Conservation (phyloP, 2,888 invertebrate species). For the Acleris emargana region DNA sequence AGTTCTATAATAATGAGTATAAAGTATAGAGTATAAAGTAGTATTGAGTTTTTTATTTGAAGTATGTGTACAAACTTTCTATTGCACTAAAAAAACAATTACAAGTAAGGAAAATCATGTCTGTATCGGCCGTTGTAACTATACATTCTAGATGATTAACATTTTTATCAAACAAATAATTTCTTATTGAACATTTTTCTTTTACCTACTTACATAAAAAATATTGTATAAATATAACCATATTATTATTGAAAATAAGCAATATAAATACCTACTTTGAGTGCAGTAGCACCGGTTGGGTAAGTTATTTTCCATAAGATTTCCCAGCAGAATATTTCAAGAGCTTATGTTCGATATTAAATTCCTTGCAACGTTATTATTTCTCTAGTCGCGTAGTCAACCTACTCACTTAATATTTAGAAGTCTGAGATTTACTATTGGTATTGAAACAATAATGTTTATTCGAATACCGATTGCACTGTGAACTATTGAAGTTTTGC, state of each 20-base stretch:
- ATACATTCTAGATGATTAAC: too few relatives aligned
- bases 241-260: conserved; percentile 16
- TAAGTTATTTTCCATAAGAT: conserved; percentile 58
- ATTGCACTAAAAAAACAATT: too few relatives aligned
- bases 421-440: conserved; percentile 2
- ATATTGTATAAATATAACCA: not conserved
- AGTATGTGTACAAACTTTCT: too few relatives aligned
- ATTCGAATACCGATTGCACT: too few relatives aligned
- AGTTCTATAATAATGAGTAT: too few relatives aligned
- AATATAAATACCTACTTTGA: conserved; percentile 35
- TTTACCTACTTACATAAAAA: not conserved
- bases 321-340: conserved; percentile 65
- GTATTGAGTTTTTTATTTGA: too few relatives aligned
- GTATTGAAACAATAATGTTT: conserved; percentile 1
- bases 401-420: conserved; percentile 22
- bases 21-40: too few relatives aligned
- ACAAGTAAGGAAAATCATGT: too few relatives aligned
- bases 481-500: too few relatives aligned
- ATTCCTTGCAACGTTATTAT: conserved; percentile 53
- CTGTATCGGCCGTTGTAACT: too few relatives aligned
- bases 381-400: conserved; percentile 26
- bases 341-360: conserved; percentile 69
- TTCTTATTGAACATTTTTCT: too few relatives aligned
- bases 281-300: conserved; percentile 40
- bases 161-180: too few relatives aligned